Evolutionary conservation across 2,888 invertebrate genomes (phyloP).

Genomic region (Chaetogeoica ovagalla): DNA sequence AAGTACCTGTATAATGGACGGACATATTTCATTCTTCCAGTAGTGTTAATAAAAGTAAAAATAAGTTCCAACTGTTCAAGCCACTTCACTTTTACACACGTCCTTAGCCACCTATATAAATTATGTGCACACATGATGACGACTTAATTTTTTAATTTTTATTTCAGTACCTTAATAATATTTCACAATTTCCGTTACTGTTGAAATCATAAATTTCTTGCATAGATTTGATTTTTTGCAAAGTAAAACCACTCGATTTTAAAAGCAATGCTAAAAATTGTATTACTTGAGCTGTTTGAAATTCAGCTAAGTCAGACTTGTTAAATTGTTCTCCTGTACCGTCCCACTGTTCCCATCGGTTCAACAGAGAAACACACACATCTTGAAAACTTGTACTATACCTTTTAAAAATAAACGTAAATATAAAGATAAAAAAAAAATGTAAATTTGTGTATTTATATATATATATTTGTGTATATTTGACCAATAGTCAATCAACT

Average conservation of each 20-base stretch:
- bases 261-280: constrained; percentile 73
- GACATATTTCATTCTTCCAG: constrained; percentile 90
- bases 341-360: constrained; percentile 65
- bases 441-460: not conserved
- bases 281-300: constrained; percentile 70
- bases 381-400: constrained; percentile 70
- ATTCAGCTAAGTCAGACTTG: constrained; percentile 63
- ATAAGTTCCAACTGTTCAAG: constrained; percentile 69
- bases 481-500: not conserved
- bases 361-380: constrained; percentile 65
- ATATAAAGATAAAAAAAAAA: not conserved
- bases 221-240: constrained; percentile 67
- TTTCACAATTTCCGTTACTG: constrained; percentile 74
- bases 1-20: constrained; percentile 77
- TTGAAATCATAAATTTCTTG: constrained; percentile 70
- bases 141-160: not conserved
- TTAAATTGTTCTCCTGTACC: constrained; percentile 61
- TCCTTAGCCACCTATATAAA: constrained; percentile 70
- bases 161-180: constrained; percentile 63
- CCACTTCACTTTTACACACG: constrained; percentile 76
- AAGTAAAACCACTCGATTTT: constrained; percentile 63
- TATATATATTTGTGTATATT: not conserved
- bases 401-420: constrained; percentile 54
- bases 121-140: not conserved
- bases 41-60: constrained; percentile 76